Percentiles rank a stretch among this genome's conserved stretches.
Evolutionary conservation across 30 jellyfish, hydroid and myxozoan genomes (phyloP).

Genomic region (Haliclystus octoradiatus): DNA sequence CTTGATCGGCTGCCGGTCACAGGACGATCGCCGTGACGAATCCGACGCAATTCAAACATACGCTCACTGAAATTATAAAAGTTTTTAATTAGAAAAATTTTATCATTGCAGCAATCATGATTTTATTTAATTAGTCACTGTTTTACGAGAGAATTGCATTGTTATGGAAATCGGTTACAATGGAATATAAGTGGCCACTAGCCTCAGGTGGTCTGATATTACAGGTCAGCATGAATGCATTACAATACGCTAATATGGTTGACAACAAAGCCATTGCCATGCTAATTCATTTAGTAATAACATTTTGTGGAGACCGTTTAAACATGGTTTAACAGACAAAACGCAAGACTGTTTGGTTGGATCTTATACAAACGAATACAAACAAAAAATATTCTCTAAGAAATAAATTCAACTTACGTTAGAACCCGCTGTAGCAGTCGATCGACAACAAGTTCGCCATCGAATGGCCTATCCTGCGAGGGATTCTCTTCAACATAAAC

Average conservation of each 20-base stretch:
- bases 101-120: not conserved
- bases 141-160: too few relatives aligned
- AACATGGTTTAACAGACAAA: too few relatives aligned
- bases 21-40: conserved; percentile 64
- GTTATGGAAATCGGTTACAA: too few relatives aligned
- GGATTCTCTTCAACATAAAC: not conserved
- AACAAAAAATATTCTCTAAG: not conserved
- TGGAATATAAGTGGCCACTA: too few relatives aligned
- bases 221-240: too few relatives aligned
- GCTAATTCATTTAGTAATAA: too few relatives aligned
- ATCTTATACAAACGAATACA: not conserved
- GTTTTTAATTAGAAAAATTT: not conserved
- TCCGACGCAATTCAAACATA: conserved; percentile 44
- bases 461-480: not conserved
- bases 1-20: conserved; percentile 78
- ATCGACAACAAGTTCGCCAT: not conserved
- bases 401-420: not conserved
- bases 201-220: too few relatives aligned
- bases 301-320: too few relatives aligned
- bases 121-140: too few relatives aligned
- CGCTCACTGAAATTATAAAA: conserved; percentile 45
- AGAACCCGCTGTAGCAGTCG: not conserved
- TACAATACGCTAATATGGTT: too few relatives aligned
- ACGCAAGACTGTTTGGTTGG: too few relatives aligned
- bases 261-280: too few relatives aligned